Evolutionary conservation across 2,888 invertebrate genomes (phyloP), one percentile per base, ranked within the genome.

Genomic region (Meiosimyza decipiens): DNA sequence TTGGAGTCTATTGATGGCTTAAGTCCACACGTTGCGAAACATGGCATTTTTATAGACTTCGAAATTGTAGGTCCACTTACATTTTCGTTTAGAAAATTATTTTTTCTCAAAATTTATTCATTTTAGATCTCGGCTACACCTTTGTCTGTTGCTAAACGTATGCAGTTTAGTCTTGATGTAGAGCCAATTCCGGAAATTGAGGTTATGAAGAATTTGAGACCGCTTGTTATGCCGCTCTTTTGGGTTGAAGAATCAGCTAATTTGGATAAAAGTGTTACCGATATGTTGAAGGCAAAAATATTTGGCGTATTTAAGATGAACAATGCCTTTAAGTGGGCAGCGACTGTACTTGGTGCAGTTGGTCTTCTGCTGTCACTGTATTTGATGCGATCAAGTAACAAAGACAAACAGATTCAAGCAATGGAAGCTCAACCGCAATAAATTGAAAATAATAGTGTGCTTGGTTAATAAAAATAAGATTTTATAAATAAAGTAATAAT

Each of bases 241-340:
- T 95, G 95, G 95, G 87, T 94, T 0, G 93, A 94, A 81, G 94
- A 95, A 90, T 91, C 92, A 3, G 83, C 81, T 12, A 75, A 78
- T 71, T 72, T 83, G 71, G 75, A 79, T 49, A 77, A 77, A 40
- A 64, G 71, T 3, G 72, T 79, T 11, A 81, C 82, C 0, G 77
- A 77, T 51, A 18, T 78, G 54, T 66, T 83, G 18, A 75, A 79
- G 33, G 74, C 77, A n/a, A 79, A 79, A 64, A 77, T 82, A 50
- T 65, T 16, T 55, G 81, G 82, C 15, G 76, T 78, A 11, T 65
- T 81, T 13, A 77, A 76, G 47, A 71, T 73, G 69, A 81, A 81
- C 55, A 81, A 79, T 22, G 16, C 76, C 15, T 72, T 81, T 6
- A 74, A 79, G 65, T 80, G 81, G 81, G 51, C 78, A 16, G 68